Evolutionary conservation across 1,140 invertebrate genomes (phyloP), one percentile per base, ranked within the genome.

Genomic region (Holotrichia oblita): DNA sequence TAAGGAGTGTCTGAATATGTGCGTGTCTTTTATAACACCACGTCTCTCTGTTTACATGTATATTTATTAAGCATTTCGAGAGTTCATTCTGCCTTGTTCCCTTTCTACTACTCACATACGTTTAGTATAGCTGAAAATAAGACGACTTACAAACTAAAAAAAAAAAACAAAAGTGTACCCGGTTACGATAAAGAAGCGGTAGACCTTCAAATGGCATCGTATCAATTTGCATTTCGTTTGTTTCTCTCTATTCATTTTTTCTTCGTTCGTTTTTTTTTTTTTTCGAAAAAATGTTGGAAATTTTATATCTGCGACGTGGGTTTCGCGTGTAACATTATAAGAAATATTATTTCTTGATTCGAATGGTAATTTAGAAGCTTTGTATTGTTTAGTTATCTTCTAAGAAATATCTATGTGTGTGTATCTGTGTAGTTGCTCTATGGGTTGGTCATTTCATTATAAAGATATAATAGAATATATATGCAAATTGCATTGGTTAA

Each of bases 161-260:
- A 69, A 69, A 69, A 48, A 48, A 48, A 48, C n/a, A n/a, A n/a
- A n/a, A n/a, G n/a, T n/a, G n/a, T 14, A 69, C 61, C 61, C 61
- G 27, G 61, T 22, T 69, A 14, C 61, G 27, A 69, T 69, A 69
- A 69, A 69, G 61, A 69, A 69, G 61, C 61, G 61, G 61, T 69
- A 69, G 61, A 69, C 61, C 61, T 69, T 69, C 61, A 69, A 69
- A 34, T 7, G 61, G 27, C 61, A 27, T 69, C 20, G 12, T 69
- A 34, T 34, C 17, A 69, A 69, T 69, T 69, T 69, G 61, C 61
- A 69, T 69, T 14, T 48, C 44, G 27, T 34, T 34, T 34, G 27
- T 34, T 34, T 34, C 27, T 34, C 27, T 34, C 27, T 34, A 34
- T 34, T 34, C 4, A 2, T 34, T 4, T 34, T 34, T 34, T 34